Base-by-base conservation (phyloP, 2,888 invertebrate species). In the Lampropteryx suffumata region DNA sequence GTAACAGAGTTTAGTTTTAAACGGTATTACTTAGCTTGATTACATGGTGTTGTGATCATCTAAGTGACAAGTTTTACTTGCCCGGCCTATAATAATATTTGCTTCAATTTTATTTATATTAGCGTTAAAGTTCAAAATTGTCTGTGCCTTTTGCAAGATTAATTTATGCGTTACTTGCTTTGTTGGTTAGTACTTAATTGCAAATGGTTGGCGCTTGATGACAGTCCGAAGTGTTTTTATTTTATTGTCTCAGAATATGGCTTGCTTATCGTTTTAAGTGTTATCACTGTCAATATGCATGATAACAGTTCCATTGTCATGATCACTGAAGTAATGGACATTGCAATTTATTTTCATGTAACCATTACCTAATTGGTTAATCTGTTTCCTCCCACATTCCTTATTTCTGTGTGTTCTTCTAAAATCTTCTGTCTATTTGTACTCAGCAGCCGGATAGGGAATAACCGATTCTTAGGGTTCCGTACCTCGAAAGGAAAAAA, bases 121-220 rank as follows among this genome's bases (percentile, higher is more conserved):
- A 10, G 13, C 4, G 17, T 37, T 64, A 71, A 50, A 48, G 46
- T 41, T 27, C 30, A 62, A 50, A 59, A 52, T 72, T n/a, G 46
- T 39, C 54, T 37, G 34, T n/a, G 34, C 26, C 14, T 33, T 28
- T 37, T 46, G 39, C 36, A 36, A 28, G 24, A 42, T 49, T 55
- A 54, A 55, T 55, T 49, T 50, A 55, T 50, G 50, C 52, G 36
- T 50, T 48, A 47, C 34, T n/a, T 34, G 41, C 35, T 36, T 14
- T 29, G 28, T 29, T 47, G 48, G 36, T 41, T 36, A 39, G 43
- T 49, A 55, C 54, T 50, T 61, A 49, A 60, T 61, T 61, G 60
- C 57, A 46, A 60, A 57, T 55, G 50, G 55, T 40, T 46, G 50
- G 56, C 50, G 46, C 43, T 53, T 47, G 40, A 45, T 51, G 41